Conservation (phyloP, 2,797 vertebrate species). For the Percopsis omiscomaycus region DNA sequence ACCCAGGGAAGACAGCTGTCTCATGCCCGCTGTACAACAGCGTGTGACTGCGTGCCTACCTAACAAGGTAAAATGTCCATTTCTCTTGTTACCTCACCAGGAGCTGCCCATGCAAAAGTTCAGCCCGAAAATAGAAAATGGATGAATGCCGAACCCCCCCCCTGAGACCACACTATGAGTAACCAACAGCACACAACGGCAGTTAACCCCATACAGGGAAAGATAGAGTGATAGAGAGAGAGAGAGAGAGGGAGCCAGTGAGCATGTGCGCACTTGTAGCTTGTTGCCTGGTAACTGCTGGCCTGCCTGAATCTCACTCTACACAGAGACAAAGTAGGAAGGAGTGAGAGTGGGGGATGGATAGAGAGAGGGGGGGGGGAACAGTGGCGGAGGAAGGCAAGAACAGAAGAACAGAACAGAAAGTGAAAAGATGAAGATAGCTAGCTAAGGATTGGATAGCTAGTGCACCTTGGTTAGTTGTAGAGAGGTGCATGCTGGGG, state of each 20-base stretch:
- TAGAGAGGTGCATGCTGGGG: slow-evolving; percentile 37
- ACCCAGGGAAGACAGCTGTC: slow-evolving; percentile 30
- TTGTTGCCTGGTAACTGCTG: slow-evolving; percentile 84
- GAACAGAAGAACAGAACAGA: too few species aligned
- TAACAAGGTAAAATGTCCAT: slow-evolving; percentile 33
- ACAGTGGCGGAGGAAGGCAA: neutral
- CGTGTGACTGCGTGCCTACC: slow-evolving; percentile 23
- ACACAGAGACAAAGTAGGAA: slow-evolving; percentile 59
- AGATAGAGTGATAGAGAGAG: slow-evolving; percentile 1
- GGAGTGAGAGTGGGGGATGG: slow-evolving; percentile 29
- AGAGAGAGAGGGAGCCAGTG: slow-evolving; percentile 29
- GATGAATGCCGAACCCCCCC: slow-evolving; percentile 53
- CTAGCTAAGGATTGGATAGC: neutral
- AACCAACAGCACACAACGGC: slow-evolving; percentile 69
- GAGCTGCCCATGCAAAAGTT: slow-evolving; percentile 61
- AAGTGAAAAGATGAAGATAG: neutral
- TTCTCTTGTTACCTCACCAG: slow-evolving; percentile 64
- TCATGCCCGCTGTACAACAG: slow-evolving; percentile 17
- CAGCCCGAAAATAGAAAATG: slow-evolving; percentile 69
- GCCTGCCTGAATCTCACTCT: slow-evolving; percentile 68
- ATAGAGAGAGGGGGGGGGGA: neutral
- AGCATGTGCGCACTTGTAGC: slow-evolving; percentile 63
- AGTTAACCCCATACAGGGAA: slow-evolving; percentile 64
- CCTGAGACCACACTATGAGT: slow-evolving; percentile 62
- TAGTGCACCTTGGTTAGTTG: neutral